Conservation (phyloP, 30 jellyfish, hydroid and myxozoan genomes). For the Catostylus mosaicus region DNA sequence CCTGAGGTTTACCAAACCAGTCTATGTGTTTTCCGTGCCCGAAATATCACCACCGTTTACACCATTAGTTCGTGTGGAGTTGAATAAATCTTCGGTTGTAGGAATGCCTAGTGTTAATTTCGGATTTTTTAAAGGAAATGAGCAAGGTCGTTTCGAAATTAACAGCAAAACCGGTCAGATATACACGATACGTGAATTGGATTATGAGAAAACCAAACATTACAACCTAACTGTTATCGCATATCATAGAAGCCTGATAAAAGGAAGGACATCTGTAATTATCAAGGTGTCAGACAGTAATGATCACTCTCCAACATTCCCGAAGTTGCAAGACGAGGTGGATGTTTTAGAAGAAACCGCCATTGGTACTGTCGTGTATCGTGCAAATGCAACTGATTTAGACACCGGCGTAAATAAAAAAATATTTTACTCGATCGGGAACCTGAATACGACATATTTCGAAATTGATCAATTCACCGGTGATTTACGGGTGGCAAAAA, state of each 20-base stretch:
- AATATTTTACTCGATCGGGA: slow-evolving; percentile 59
- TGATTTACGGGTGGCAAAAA: slow-evolving; percentile 47
- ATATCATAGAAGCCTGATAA: slow-evolving; percentile 60
- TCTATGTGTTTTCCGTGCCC: slow-evolving; percentile 36
- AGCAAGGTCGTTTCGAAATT: slow-evolving; percentile 70
- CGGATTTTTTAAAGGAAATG: slow-evolving; percentile 77
- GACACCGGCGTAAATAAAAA: slow-evolving; percentile 69
- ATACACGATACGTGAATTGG: slow-evolving; percentile 64
- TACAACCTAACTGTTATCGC: slow-evolving; percentile 73
- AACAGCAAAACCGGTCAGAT: slow-evolving; percentile 78
- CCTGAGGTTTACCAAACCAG: slow-evolving; percentile 19
- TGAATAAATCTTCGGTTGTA: background rate
- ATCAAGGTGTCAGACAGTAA: slow-evolving; percentile 70
- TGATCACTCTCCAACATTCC: slow-evolving; percentile 76
- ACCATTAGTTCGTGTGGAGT: slow-evolving; percentile 53
- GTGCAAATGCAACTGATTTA: slow-evolving; percentile 62
- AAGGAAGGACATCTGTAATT: slow-evolving; percentile 56
- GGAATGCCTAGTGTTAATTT: slow-evolving; percentile 33
- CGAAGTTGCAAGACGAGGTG: slow-evolving; percentile 23
- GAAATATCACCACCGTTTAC: slow-evolving; percentile 88
- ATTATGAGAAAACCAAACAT: slow-evolving; percentile 45
- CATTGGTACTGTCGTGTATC: slow-evolving; percentile 47
- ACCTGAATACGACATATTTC: slow-evolving; percentile 44
- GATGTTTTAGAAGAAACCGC: slow-evolving; percentile 61
- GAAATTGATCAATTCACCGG: slow-evolving; percentile 59